These are phyloP conservation scores for Margarornis squamiger DNA, from an alignment of 2,797 vertebrate genomes.

Conservation along the genomic window DNA sequence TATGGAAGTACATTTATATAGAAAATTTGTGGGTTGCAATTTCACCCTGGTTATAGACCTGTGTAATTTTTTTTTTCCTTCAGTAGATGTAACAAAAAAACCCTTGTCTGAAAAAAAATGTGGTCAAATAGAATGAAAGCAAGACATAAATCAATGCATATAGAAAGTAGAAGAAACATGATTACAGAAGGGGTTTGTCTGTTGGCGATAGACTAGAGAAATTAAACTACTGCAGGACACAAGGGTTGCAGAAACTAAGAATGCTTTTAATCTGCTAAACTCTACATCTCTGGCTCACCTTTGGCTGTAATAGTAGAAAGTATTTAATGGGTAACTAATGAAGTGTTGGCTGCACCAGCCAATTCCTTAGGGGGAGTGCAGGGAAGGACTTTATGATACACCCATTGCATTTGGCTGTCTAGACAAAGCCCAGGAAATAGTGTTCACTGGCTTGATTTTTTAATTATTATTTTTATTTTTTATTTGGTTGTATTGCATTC, in stretches of 20 bases:
- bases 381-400: neutral
- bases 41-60: neutral
- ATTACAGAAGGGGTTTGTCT: neutral
- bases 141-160: neutral
- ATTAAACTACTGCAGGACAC: neutral
- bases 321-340: conserved; percentile 32
- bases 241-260: neutral
- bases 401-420: neutral
- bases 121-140: neutral
- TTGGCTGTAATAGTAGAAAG: conserved; percentile 15
- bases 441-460: neutral
- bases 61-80: neutral
- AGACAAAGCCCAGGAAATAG: neutral
- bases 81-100: neutral
- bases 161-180: neutral
- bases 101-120: neutral
- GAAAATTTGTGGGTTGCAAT: neutral
- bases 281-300: neutral
- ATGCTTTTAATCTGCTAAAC: conserved; percentile 30
- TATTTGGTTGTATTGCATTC: neutral
- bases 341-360: neutral
- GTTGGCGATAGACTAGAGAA: neutral
- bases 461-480: too few relatives aligned
- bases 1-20: neutral
- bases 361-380: neutral